phyloP scores from a whole-genome alignment of 1,140 invertebrate species.

The Telenomus remus region DNA sequence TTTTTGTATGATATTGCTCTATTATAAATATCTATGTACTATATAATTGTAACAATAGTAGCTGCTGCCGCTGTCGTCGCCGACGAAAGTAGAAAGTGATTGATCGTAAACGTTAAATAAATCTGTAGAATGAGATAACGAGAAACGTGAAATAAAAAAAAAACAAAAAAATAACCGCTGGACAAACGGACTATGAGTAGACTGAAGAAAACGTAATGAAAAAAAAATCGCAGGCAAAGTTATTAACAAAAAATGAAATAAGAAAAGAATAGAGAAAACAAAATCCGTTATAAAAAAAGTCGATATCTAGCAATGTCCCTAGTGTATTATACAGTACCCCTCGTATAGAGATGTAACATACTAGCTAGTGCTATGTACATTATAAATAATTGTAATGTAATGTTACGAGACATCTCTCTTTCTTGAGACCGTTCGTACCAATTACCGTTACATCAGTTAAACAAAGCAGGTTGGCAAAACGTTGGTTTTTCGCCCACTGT shows the following conservation, averaged over 20 bases:
- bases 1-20: slow-evolving; percentile 75
- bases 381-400: slow-evolving; percentile 69
- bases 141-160: slow-evolving; percentile 2
- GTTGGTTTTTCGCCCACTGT: slow-evolving; percentile 53
- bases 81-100: slow-evolving; percentile 55
- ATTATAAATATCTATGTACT: slow-evolving; percentile 76
- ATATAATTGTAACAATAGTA: slow-evolving; percentile 72
- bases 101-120: slow-evolving; percentile 49
- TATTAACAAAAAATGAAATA: slow-evolving; percentile 37
- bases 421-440: slow-evolving; percentile 60
- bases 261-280: slow-evolving; percentile 13
- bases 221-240: slow-evolving; percentile 2
- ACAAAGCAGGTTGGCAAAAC: no score
- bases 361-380: slow-evolving; percentile 69
- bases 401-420: slow-evolving; percentile 56
- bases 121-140: slow-evolving; percentile 33
- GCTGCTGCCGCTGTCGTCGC: slow-evolving; percentile 66
- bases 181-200: slow-evolving; percentile 25
- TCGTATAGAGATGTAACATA: slow-evolving; percentile 72
- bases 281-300: slow-evolving; percentile 40
- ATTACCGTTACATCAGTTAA: slow-evolving; percentile 64
- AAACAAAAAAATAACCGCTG: slow-evolving; percentile 12
- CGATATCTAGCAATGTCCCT: slow-evolving; percentile 67
- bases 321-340: slow-evolving; percentile 72
- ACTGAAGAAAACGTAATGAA: slow-evolving; percentile 12